Conservation (phyloP, 2,888 invertebrate species). For the Aphidius colemani region DNA sequence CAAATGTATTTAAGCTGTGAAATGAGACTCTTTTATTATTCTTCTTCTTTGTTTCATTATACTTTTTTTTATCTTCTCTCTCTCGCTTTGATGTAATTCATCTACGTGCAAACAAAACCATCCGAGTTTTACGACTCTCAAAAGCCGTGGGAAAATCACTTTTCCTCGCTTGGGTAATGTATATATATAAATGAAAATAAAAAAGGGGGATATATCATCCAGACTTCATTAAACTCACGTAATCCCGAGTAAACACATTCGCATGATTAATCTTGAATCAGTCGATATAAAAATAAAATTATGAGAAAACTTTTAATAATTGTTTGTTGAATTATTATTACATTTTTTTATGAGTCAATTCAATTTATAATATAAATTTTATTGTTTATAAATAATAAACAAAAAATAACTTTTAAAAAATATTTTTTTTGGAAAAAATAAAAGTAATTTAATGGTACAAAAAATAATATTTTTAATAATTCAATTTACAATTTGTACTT, state of each 20-base stretch:
- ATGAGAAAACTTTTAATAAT: too few species aligned
- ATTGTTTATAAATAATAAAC: too few species aligned
- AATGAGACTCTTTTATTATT: background rate
- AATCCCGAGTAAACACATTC: slow-evolving; percentile 22
- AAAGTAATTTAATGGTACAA: background rate
- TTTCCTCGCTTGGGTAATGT: background rate
- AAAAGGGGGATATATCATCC: slow-evolving; percentile 19
- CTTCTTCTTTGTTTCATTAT: too few species aligned
- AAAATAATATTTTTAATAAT: slow-evolving; percentile 5
- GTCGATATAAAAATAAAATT: too few species aligned
- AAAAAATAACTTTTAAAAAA: background rate
- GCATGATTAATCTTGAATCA: slow-evolving; percentile 19
- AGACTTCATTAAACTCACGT: slow-evolving; percentile 21
- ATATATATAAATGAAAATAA: background rate
- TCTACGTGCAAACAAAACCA: slow-evolving; percentile 23
- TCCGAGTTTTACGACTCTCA: slow-evolving; percentile 13
- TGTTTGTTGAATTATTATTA: slow-evolving; percentile 6
- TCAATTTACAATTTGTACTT: slow-evolving; percentile 11
- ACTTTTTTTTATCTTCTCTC: slow-evolving; percentile 5
- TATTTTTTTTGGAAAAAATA: background rate
- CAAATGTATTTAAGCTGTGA: slow-evolving; percentile 23
- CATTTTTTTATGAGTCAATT: background rate
- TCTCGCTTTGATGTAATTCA: slow-evolving; percentile 36
- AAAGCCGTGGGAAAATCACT: slow-evolving; percentile 23
- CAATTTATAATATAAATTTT: background rate